Conservation (phyloP, 2,888 invertebrate species). For the Scaptomyza flava region DNA sequence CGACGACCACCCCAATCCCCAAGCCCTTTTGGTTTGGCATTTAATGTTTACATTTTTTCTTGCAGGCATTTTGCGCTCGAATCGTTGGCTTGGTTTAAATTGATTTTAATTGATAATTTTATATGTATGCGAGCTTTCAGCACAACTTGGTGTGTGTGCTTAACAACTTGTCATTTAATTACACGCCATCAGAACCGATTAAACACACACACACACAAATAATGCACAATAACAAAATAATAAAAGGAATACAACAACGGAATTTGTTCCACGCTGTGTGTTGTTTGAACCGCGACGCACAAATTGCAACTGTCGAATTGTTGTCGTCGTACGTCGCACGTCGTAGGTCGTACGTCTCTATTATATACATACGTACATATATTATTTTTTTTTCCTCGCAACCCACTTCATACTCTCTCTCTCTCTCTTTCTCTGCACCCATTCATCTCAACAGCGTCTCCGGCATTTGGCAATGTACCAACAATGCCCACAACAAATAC, state of each 20-base stretch:
- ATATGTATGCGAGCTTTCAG: slow-evolving; percentile 11
- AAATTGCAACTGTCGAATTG: slow-evolving; percentile 76
- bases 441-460: slow-evolving; percentile 8
- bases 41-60: slow-evolving; percentile 71
- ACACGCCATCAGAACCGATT: slow-evolving; percentile 32
- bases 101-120: slow-evolving; percentile 71
- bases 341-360: slow-evolving; percentile 38
- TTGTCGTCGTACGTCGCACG: slow-evolving; percentile 10
- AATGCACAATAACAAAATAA: slow-evolving; percentile 1
- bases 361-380: not conserved
- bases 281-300: slow-evolving; percentile 66
- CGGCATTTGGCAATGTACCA: slow-evolving; percentile 64
- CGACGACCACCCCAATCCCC: not conserved
- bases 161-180: slow-evolving; percentile 67
- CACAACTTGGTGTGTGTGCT: slow-evolving; percentile 43
- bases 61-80: slow-evolving; percentile 54
- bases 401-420: not conserved
- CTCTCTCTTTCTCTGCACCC: not conserved
- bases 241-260: not conserved
- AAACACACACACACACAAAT: slow-evolving; percentile 11
- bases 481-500: slow-evolving; percentile 20
- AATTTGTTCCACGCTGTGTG: slow-evolving; percentile 46
- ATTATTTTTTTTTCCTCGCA: no score
- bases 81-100: slow-evolving; percentile 39
- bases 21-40: slow-evolving; percentile 1